Conservation (phyloP, 2,888 invertebrate species). For the Papilio protenor region DNA sequence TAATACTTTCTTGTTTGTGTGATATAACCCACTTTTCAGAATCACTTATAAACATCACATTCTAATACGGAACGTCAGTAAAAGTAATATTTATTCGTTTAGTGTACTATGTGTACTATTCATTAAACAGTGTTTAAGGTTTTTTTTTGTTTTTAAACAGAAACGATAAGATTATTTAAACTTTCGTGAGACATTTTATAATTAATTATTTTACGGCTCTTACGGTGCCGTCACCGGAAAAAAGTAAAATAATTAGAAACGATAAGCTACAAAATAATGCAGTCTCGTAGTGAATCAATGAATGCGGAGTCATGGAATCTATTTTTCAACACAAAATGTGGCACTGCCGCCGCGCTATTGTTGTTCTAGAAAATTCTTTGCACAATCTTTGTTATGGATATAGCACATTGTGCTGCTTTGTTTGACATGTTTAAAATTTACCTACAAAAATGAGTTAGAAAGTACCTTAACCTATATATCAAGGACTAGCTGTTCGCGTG, state of each 20-base stretch:
- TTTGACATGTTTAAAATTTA: slow-evolving; percentile 23
- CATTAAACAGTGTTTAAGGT: too few relatives aligned
- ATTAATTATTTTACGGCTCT: too few relatives aligned
- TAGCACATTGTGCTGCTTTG: not conserved
- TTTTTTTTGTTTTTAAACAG: not conserved
- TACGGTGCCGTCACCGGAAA: too few relatives aligned
- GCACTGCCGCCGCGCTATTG: slow-evolving; percentile 6
- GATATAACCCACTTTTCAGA: too few relatives aligned
- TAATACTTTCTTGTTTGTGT: too few relatives aligned
- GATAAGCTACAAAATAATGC: slow-evolving; percentile 15
- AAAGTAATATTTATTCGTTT: too few relatives aligned
- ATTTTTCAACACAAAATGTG: slow-evolving; percentile 20
- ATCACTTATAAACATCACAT: too few relatives aligned
- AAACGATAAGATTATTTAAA: not conserved
- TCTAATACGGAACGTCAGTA: too few relatives aligned
- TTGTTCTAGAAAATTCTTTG: slow-evolving; percentile 18
- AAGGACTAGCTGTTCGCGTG: too few relatives aligned
- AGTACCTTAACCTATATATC: not conserved
- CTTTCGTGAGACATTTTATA: too few relatives aligned
- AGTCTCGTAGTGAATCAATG: slow-evolving; percentile 11
- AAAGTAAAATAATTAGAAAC: too few relatives aligned
- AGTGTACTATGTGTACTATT: too few relatives aligned
- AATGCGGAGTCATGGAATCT: slow-evolving; percentile 15
- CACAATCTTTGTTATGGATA: slow-evolving; percentile 15
- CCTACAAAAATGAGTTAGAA: not conserved